A percentile compares a stretch with the other conserved stretches of the same genome.
Evolutionary conservation across 64 coral and sea anemone genomes (phyloP).

Genomic region (Stichodactyla helianthus): DNA sequence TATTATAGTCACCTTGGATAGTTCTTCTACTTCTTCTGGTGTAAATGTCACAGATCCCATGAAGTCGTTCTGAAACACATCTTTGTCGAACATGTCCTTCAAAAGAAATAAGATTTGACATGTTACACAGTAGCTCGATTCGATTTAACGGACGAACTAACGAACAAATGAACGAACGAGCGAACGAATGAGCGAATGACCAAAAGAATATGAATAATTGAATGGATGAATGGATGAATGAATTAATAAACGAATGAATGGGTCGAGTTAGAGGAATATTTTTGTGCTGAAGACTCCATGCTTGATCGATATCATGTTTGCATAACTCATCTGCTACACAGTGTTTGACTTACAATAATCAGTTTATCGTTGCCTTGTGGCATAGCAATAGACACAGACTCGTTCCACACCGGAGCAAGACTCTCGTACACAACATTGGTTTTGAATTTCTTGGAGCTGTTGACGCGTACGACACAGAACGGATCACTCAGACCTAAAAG

Average conservation of each 20-base stretch:
- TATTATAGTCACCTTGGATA: conserved; percentile 35
- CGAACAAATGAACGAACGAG: too few species aligned
- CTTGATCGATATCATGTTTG: too few species aligned
- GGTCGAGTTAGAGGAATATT: not conserved
- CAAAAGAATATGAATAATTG: not conserved
- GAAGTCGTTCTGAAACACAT: conserved; percentile 92
- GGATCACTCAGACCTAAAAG: conserved; percentile 73
- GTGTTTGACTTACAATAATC: conserved; percentile 52
- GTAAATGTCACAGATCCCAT: conserved; percentile 67
- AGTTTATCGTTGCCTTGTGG: conserved; percentile 69
- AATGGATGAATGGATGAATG: not conserved
- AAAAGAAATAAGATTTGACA: not conserved
- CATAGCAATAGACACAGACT: conserved; percentile 86
- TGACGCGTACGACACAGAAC: conserved; percentile 76
- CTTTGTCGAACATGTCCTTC: conserved; percentile 86
- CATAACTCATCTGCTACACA: not conserved
- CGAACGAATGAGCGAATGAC: not conserved
- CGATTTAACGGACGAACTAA: too few species aligned
- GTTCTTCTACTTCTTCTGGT: conserved; percentile 60
- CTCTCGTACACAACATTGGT: conserved; percentile 86
- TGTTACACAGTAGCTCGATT: too few species aligned
- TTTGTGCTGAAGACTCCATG: not conserved
- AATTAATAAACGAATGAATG: not conserved
- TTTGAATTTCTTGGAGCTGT: conserved; percentile 85
- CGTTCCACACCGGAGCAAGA: conserved; percentile 77